A percentile compares a stretch with the other conserved stretches of the same genome.
phyloP scores from a whole-genome alignment of 2,113 vertebrate genomes.

The Ailurus styani region DNA sequence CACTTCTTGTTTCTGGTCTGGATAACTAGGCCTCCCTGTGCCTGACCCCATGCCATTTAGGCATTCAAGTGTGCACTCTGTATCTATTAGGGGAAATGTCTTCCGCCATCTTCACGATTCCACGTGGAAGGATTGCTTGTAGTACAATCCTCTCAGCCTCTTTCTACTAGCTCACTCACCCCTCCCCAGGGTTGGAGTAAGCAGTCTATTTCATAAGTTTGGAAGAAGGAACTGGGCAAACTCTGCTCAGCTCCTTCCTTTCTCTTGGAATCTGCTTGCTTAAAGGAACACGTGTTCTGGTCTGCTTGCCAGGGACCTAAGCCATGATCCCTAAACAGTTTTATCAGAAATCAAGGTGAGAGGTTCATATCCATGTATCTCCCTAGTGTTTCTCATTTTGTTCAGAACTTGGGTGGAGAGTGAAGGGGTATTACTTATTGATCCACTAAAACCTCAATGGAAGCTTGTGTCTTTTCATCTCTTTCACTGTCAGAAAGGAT shows the following conservation, averaged over 20 bases:
- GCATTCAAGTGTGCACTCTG: not conserved
- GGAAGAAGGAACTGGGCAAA: not conserved
- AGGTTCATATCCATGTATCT: not conserved
- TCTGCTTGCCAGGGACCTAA: not conserved
- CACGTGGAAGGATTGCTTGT: not conserved
- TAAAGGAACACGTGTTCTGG: not conserved
- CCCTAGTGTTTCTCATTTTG: not conserved
- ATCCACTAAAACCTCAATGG: not conserved
- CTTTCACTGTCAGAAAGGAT: not conserved
- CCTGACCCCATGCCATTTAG: not conserved
- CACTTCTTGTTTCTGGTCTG: not conserved
- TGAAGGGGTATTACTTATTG: not conserved
- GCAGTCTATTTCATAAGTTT: not conserved
- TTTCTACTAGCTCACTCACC: not conserved
- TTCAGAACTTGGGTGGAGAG: not conserved
- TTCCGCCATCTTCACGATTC: not conserved
- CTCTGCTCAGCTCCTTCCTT: not conserved
- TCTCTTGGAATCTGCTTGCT: not conserved
- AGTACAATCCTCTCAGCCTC: not conserved
- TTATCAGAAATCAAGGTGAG: constrained; percentile 5
- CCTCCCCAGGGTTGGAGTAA: not conserved
- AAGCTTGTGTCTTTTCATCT: not conserved
- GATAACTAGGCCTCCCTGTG: not conserved
- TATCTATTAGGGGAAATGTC: not conserved
- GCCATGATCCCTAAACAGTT: not conserved